Evolutionary conservation across 2,113 vertebrate genomes (phyloP).

Genomic region (Psittacula cyanocephala): DNA sequence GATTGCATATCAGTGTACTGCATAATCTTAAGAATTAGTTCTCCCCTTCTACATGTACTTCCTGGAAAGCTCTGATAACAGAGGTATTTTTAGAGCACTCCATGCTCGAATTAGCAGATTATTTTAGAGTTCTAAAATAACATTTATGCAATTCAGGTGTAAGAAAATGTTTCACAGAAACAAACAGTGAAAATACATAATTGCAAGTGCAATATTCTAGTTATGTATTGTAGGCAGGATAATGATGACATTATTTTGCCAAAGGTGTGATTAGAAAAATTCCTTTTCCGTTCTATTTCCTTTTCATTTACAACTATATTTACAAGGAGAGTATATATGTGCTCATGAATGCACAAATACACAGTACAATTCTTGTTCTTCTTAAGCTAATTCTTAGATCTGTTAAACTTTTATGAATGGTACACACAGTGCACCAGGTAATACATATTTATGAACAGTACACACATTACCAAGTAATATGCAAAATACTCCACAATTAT

Average conservation of each 20-base stretch:
- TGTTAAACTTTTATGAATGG: conserved; percentile 42
- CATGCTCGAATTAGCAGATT: neutral
- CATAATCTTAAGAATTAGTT: conserved; percentile 50
- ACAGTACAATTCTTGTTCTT: neutral
- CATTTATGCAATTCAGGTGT: neutral
- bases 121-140: conserved; percentile 14
- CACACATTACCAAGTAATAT: neutral
- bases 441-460: conserved; percentile 29
- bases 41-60: conserved; percentile 29
- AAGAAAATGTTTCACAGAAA: conserved; percentile 1
- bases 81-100: conserved; percentile 26
- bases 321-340: neutral
- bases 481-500: conserved; percentile 27
- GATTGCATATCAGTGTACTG: neutral
- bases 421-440: neutral
- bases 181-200: neutral
- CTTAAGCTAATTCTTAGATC: neutral
- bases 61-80: conserved; percentile 48
- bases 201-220: conserved; percentile 3
- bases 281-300: neutral
- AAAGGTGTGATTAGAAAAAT: conserved; percentile 22
- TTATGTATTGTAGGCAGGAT: neutral
- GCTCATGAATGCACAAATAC: conserved; percentile 13
- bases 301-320: neutral
- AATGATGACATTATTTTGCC: conserved; percentile 16